Evolutionary conservation across 1,140 invertebrate species (phyloP), one percentile per base, ranked within the genome.

Genomic region (Diorhabda elongata): DNA sequence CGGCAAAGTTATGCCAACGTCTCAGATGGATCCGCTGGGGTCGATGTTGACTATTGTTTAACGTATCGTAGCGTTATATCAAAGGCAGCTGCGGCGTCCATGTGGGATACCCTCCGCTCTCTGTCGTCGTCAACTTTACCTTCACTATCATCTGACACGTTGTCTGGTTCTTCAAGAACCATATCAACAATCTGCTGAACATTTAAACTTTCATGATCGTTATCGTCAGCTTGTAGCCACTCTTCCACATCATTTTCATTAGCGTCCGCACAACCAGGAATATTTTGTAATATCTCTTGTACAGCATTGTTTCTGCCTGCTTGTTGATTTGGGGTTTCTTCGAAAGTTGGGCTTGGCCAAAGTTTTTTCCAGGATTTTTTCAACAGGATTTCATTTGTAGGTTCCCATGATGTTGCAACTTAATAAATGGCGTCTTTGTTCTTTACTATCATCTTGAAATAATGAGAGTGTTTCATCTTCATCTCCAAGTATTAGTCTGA

Each of bases 401-500:
- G 26, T 59, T 59, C 3, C 58, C 58, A 59, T 9, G 58, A 7
- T n/a, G 2, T n/a, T 3, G 52, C 52, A 8, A 56, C 52, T 11
- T 11, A 59, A 3, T 59, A 59, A 41, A 59, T 59, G 26, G 26
- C 11, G 26, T 59, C 4, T 59, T 59, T 59, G 5, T 42, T 59
- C 5, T 59, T 26, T 59, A 59, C 8, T 5, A 6, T 52, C 2
- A 6, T 52, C 5, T 52, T 9, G 5, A 6, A 52, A 52, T 2
- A 52, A 9, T 52, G 8, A 47, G 5, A 52, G 45, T 52, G 8
- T 6, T 52, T 59, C 11, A 59, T 59, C 4, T 59, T 41, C 26
- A 41, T 59, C 58, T 9, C 41, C 11, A 5, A 3, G 7, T 59
- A 59, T 7, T 59, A 4, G 58, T 7, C 58, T 75, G 61, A 73